These are phyloP conservation scores for Hemicrepidius hirtus DNA, from an alignment of 2,888 invertebrate genomes.

Conservation along the genomic window DNA sequence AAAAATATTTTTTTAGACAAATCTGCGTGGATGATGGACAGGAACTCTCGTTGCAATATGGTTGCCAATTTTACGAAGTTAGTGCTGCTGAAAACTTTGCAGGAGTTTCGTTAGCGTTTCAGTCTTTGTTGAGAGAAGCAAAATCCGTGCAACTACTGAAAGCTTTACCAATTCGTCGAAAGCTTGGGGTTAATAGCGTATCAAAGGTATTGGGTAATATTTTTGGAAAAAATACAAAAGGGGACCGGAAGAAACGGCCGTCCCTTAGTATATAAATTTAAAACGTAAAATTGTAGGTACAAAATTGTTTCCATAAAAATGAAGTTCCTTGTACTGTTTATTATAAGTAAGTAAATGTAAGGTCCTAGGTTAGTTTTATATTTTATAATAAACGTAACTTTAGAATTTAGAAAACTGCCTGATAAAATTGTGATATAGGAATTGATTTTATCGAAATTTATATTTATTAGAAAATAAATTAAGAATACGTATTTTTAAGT, in stretches of 20 bases:
- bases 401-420: slow-evolving; percentile 41
- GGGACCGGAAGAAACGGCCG: slow-evolving; percentile 85
- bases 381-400: not conserved
- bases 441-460: slow-evolving; percentile 46
- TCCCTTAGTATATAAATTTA: slow-evolving; percentile 81
- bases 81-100: slow-evolving; percentile 89
- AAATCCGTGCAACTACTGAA: slow-evolving; percentile 82
- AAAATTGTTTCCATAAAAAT: slow-evolving; percentile 33
- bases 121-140: slow-evolving; percentile 84
- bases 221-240: slow-evolving; percentile 86
- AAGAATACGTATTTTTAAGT: slow-evolving; percentile 33
- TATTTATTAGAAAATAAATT: slow-evolving; percentile 45
- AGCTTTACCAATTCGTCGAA: slow-evolving; percentile 81
- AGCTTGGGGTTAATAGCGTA: slow-evolving; percentile 85
- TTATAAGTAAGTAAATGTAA: slow-evolving; percentile 9
- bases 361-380: slow-evolving; percentile 5
- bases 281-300: slow-evolving; percentile 13
- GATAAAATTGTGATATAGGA: slow-evolving; percentile 50
- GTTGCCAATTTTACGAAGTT: slow-evolving; percentile 90
- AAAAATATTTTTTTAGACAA: slow-evolving; percentile 73
- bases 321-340: slow-evolving; percentile 38
- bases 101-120: slow-evolving; percentile 87
- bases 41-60: slow-evolving; percentile 84
- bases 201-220: slow-evolving; percentile 87
- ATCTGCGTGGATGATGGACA: slow-evolving; percentile 88